A percentile compares a stretch with the other conserved stretches of the same genome.
Conservation (phyloP, 2,797 vertebrate genomes). For the Peromyscus eremicus region DNA sequence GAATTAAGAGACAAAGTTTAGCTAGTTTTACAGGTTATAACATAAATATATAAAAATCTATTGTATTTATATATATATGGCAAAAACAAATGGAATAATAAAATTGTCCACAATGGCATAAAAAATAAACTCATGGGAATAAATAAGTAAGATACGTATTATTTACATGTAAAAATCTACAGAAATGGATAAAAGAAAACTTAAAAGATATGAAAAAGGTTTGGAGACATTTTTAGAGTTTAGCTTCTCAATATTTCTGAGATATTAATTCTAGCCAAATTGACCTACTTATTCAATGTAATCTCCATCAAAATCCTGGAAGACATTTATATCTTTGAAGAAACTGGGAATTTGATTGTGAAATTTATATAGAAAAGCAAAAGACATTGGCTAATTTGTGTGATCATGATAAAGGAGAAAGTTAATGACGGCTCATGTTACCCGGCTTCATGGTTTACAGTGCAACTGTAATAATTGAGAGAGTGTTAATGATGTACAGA, state of each 20-base stretch:
- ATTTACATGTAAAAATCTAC: not conserved
- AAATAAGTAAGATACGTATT: not conserved
- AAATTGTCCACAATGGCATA: not conserved
- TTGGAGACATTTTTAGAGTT: not conserved
- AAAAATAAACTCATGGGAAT: not conserved
- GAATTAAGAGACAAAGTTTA: not conserved
- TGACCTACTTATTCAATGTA: not conserved
- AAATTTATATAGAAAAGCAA: constrained; percentile 7
- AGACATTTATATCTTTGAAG: not conserved
- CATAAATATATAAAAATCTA: not conserved
- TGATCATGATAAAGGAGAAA: not conserved
- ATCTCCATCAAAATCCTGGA: not conserved
- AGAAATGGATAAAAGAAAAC: not conserved
- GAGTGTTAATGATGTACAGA: not conserved
- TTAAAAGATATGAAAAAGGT: not conserved
- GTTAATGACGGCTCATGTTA: not conserved
- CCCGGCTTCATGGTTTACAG: not conserved
- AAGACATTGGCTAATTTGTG: not conserved
- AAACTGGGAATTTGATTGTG: constrained; percentile 11
- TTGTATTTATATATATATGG: not conserved
- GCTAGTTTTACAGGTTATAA: not conserved
- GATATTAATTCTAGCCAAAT: not conserved
- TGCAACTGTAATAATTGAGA: not conserved
- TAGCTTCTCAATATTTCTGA: not conserved
- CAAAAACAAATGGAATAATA: not conserved